phyloP scores from a whole-genome alignment of 2,113 vertebrate genomes.

The Takifugu bimaculatus region DNA sequence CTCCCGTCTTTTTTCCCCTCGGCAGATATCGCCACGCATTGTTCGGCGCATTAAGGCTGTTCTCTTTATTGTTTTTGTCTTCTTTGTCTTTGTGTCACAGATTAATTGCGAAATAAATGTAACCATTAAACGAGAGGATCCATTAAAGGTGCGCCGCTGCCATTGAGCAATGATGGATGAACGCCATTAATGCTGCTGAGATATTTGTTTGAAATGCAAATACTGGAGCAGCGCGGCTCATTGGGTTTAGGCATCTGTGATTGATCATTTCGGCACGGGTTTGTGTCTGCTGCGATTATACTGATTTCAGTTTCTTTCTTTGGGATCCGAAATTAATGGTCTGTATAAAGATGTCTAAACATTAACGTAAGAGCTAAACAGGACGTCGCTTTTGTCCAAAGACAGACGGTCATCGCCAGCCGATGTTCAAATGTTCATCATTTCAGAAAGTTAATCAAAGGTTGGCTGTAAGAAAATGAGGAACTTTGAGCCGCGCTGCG shows the following conservation, averaged over 20 bases:
- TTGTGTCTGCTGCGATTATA: too few species aligned
- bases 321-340: not conserved
- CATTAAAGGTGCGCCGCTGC: slow-evolving; percentile 29
- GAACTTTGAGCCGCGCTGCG: not conserved
- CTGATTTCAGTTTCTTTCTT: not conserved
- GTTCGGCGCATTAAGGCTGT: too few species aligned
- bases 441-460: too few species aligned
- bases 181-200: slow-evolving; percentile 16
- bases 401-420: too few species aligned
- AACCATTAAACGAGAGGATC: slow-evolving; percentile 22
- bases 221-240: slow-evolving; percentile 27
- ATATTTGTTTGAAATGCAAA: slow-evolving; percentile 35
- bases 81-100: not conserved
- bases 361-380: too few species aligned
- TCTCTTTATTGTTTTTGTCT: not conserved
- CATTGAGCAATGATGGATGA: slow-evolving; percentile 30
- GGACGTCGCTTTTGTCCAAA: too few species aligned
- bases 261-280: slow-evolving; percentile 16
- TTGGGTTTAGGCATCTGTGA: slow-evolving; percentile 15
- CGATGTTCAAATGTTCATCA: too few species aligned
- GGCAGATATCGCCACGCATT: too few species aligned
- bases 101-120: slow-evolving; percentile 11
- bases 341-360: not conserved
- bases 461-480: not conserved
- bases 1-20: not conserved